Evolutionary conservation across 2,888 invertebrate species (phyloP), one percentile per base, ranked within the genome.

Genomic region (Serrognathus titanus): DNA sequence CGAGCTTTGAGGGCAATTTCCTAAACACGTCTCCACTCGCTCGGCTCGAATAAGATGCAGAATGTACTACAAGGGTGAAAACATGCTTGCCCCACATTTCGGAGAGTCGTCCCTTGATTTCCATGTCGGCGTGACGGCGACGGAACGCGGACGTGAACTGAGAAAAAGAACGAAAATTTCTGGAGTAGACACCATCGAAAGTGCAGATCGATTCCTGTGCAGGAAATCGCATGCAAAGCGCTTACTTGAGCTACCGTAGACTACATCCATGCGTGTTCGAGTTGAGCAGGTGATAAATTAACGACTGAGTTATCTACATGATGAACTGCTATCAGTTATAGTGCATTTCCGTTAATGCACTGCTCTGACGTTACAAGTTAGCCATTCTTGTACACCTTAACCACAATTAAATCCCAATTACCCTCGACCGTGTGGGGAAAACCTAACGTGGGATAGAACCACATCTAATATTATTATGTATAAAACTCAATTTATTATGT

Each of bases 311-410:
- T 61, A 63, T 63, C 61, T 53, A 43, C 53, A 61, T 61, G 63
- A 63, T 61, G 59, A 53, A 63, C 63, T 57, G 58, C 63, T 59
- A 61, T 61, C 61, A 55, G 57, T 60, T 60, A 60, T 55, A 55
- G 57, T 62, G 60, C 62, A 62, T 62, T 61, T 62, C 62, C 62
- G 58, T 57, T 59, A 62, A 62, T 55, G 60, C 59, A 52, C 56
- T 55, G 57, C 51, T 55, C 51, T 51, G 59, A 40, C 37, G 47
- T 41, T 39, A 41, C 40, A 20, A 53, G 45, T 53, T 53, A 48
- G 47, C 53, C 53, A 53, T 53, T 53, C 53, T 39, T 20, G 16
- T 46, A 40, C 53, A 36, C n/a, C 24, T 48, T 48, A 20, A 9
- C 12, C 35, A 31, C 10, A 48, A 48, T 48, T 48, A 43, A 43